phyloP scores from a whole-genome alignment of 1,140 invertebrate species.

The Delia radicum region DNA sequence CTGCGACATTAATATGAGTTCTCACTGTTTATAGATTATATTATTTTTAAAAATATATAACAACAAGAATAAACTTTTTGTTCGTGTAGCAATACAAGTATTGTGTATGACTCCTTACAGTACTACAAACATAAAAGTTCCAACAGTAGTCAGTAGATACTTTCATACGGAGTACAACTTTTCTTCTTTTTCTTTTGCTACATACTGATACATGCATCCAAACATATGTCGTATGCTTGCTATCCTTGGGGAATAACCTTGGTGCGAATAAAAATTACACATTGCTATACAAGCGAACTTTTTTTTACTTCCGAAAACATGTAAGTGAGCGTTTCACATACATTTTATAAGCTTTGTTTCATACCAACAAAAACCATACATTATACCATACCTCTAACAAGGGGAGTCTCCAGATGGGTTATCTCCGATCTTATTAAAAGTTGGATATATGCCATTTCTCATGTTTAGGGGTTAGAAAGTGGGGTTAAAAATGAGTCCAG shows the following conservation, averaged over 20 bases:
- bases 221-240: not conserved
- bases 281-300: slow-evolving; percentile 48
- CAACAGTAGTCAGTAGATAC: not conserved
- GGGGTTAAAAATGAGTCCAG: no score
- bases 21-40: not conserved
- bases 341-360: slow-evolving; percentile 1
- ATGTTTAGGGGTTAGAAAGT: no score
- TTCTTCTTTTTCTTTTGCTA: not conserved
- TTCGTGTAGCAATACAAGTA: not conserved
- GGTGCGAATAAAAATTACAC: slow-evolving; percentile 56
- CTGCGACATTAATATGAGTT: not conserved
- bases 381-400: no score
- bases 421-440: no score
- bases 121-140: not conserved
- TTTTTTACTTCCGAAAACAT: slow-evolving; percentile 37
- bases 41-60: not conserved
- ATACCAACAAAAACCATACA: not conserved
- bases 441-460: no score
- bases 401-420: no score
- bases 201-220: not conserved
- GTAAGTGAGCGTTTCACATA: not conserved
- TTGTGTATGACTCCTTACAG: not conserved
- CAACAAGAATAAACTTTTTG: not conserved
- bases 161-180: not conserved
- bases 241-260: slow-evolving; percentile 48